These are phyloP conservation scores for Lepus oiostolus DNA, from an alignment of 2,797 vertebrate genomes.

Conservation along the genomic window DNA sequence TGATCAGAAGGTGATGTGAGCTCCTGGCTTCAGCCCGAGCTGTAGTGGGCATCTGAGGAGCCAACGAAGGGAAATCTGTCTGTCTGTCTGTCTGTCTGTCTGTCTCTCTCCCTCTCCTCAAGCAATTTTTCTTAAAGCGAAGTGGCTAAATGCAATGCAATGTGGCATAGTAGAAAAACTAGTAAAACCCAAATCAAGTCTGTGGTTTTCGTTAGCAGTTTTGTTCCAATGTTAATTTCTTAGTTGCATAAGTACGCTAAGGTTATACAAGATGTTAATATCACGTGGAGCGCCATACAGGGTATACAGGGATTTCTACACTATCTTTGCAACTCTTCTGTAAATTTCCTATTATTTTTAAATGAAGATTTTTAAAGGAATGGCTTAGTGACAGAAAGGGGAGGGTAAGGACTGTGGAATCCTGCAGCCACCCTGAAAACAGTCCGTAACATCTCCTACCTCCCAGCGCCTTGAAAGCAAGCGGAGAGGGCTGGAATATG, in stretches of 20 bases:
- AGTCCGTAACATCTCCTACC: background rate
- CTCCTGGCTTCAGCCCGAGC: too few species aligned
- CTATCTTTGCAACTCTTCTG: background rate
- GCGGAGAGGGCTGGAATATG: background rate
- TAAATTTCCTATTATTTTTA: constrained; percentile 18
- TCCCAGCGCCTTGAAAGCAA: background rate
- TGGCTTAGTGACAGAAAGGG: background rate
- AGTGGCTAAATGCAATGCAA: background rate
- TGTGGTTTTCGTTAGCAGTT: background rate
- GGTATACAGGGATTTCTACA: background rate
- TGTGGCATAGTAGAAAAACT: background rate
- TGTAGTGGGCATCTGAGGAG: too few species aligned
- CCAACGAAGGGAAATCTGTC: too few species aligned
- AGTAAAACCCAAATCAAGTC: background rate
- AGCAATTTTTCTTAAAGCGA: too few species aligned
- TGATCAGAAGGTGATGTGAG: too few species aligned
- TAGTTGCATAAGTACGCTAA: background rate
- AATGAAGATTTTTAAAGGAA: background rate
- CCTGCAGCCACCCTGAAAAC: background rate
- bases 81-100: too few species aligned
- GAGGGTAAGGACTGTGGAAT: background rate
- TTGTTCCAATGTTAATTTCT: background rate
- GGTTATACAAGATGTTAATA: background rate
- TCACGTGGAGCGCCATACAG: too few species aligned
- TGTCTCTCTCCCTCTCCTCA: too few species aligned